Conservation (phyloP, 1,140 invertebrate genomes). For the Neotoxoptera formosana region DNA sequence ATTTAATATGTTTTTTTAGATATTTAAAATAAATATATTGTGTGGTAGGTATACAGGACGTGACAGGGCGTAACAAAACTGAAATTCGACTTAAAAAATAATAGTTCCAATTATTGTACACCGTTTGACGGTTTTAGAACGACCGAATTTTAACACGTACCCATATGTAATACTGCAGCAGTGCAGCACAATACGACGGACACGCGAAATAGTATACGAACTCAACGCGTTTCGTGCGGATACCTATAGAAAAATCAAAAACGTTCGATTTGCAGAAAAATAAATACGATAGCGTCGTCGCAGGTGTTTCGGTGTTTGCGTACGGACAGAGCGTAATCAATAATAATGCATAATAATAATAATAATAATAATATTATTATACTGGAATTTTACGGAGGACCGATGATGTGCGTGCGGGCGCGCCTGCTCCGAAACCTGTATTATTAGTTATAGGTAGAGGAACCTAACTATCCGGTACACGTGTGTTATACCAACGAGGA, state of each 20-base stretch:
- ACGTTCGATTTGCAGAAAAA: background rate
- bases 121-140: conserved; percentile 24
- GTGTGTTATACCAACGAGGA: background rate
- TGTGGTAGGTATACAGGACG: background rate
- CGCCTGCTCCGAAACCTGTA: background rate
- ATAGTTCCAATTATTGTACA: conserved; percentile 49
- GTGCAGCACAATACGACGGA: background rate
- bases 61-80: conserved; percentile 47
- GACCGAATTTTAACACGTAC: background rate
- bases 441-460: background rate
- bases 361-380: background rate
- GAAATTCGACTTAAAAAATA: conserved; percentile 34
- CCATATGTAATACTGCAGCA: background rate
- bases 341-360: background rate
- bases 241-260: background rate
- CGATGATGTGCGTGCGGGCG: background rate
- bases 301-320: background rate
- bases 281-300: background rate
- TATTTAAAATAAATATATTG: conserved; percentile 20
- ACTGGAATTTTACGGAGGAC: background rate
- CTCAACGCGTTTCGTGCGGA: background rate
- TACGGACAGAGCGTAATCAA: background rate
- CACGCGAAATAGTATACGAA: background rate
- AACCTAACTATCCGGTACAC: background rate
- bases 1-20: background rate